phyloP scores from a whole-genome alignment of 35 echinoderm and acorn worm species.

The Apostichopus japonicus region DNA sequence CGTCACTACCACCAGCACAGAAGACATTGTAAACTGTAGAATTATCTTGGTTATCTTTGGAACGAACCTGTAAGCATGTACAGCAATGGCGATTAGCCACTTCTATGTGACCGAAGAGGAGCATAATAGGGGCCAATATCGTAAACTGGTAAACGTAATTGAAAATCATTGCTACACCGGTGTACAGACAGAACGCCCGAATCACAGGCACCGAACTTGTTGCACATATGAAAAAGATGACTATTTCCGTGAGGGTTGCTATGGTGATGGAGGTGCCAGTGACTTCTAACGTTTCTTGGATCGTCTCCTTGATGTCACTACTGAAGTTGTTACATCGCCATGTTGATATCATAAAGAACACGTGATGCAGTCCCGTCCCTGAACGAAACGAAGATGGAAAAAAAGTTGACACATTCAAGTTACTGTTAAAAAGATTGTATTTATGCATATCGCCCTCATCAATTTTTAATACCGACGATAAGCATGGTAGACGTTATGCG shows the following conservation, averaged over 20 bases:
- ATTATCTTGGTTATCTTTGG: neutral
- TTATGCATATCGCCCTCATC: too few species aligned
- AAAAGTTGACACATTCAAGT: neutral
- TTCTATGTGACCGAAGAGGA: neutral
- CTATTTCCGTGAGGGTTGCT: neutral
- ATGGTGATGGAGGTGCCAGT: neutral
- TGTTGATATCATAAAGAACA: slow-evolving; percentile 21
- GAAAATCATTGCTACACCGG: neutral
- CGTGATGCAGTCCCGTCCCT: neutral
- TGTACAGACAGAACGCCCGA: neutral
- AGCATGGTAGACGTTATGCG: too few species aligned
- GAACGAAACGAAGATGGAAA: neutral
- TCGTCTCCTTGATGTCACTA: slow-evolving; percentile 6
- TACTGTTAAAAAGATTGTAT: too few species aligned
- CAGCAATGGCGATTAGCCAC: slow-evolving; percentile 19
- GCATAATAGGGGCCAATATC: neutral
- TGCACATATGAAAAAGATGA: neutral
- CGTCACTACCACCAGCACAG: slow-evolving; percentile 26
- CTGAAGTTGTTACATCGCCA: slow-evolving; percentile 24
- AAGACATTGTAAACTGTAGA: neutral
- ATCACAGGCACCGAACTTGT: neutral
- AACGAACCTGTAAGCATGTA: neutral
- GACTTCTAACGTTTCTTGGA: slow-evolving; percentile 7
- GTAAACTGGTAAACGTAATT: slow-evolving; percentile 19
- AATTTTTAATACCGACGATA: too few species aligned